These are phyloP conservation scores for Rallus limicola DNA, from an alignment of 2,113 vertebrate genomes.

Conservation along the genomic window DNA sequence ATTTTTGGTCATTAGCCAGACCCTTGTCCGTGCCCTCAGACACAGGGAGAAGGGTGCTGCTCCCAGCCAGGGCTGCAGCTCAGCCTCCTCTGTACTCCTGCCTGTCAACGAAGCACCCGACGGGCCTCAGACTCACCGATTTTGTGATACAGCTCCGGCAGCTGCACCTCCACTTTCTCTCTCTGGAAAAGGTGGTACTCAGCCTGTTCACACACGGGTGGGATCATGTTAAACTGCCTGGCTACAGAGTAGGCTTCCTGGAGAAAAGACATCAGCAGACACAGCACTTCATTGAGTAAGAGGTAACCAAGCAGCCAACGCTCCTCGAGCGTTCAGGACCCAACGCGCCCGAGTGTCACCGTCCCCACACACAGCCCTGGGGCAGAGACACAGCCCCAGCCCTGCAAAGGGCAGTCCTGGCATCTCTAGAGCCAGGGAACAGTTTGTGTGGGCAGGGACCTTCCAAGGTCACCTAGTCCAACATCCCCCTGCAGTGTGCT, in stretches of 20 bases:
- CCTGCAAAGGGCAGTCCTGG: background rate
- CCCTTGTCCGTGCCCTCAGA: background rate
- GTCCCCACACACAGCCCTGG: background rate
- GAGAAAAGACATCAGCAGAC: background rate
- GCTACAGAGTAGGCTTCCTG: constrained; percentile 98
- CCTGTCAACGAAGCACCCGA: accelerated
- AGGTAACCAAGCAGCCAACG: background rate
- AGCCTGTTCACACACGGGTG: constrained; percentile 95
- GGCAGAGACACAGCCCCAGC: background rate
- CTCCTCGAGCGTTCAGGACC: accelerated
- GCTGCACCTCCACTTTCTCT: constrained; percentile 97
- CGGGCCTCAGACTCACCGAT: constrained; percentile 81
- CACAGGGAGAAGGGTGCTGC: background rate
- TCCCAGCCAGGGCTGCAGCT: background rate
- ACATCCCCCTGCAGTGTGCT: accelerated
- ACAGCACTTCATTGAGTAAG: background rate
- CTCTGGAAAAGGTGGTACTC: constrained; percentile 98
- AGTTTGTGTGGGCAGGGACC: background rate
- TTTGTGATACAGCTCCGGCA: constrained; percentile 96
- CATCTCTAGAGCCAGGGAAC: background rate
- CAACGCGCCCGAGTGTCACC: accelerated
- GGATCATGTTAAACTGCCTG: constrained; percentile 97
- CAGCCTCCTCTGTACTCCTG: background rate
- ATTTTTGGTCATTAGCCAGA: accelerated
- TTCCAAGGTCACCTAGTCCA: accelerated